A percentile compares a stretch with the other conserved stretches of the same genome.
These are phyloP conservation scores for Sarcoramphus papa DNA, from an alignment of 2,797 vertebrate species.

Conservation along the genomic window DNA sequence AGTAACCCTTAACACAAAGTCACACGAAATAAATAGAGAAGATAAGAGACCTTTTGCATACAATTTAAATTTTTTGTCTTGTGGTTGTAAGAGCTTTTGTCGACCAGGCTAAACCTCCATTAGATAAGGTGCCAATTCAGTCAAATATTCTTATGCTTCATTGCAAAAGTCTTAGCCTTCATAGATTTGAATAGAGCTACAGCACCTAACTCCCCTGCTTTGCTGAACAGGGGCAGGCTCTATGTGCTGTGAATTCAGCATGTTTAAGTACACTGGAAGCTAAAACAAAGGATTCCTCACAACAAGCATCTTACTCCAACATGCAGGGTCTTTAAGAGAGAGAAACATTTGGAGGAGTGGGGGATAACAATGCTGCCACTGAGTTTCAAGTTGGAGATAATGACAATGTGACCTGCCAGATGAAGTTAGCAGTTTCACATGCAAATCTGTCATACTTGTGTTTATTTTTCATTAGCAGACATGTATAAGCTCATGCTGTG, in stretches of 20 bases:
- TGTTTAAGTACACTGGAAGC: background rate
- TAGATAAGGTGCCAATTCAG: background rate
- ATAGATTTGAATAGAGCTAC: background rate
- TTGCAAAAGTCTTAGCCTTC: background rate
- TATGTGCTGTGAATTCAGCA: background rate
- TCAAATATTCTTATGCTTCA: background rate
- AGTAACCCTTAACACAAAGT: background rate
- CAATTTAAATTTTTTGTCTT: background rate
- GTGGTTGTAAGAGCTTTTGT: background rate
- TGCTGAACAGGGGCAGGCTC: background rate
- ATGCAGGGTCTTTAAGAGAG: too few species aligned
- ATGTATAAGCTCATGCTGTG: background rate
- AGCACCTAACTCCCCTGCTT: background rate
- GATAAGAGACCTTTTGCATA: background rate
- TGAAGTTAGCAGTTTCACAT: background rate
- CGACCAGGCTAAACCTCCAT: background rate
- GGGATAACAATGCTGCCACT: background rate
- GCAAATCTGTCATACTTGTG: background rate
- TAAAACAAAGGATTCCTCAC: background rate
- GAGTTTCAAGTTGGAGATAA: background rate
- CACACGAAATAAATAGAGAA: background rate
- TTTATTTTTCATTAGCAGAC: constrained; percentile 7
- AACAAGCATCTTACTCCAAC: background rate
- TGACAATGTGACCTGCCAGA: background rate
- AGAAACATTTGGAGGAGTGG: background rate